Conservation (phyloP, 2,797 vertebrate species). For the Loris lydekkerianus region DNA sequence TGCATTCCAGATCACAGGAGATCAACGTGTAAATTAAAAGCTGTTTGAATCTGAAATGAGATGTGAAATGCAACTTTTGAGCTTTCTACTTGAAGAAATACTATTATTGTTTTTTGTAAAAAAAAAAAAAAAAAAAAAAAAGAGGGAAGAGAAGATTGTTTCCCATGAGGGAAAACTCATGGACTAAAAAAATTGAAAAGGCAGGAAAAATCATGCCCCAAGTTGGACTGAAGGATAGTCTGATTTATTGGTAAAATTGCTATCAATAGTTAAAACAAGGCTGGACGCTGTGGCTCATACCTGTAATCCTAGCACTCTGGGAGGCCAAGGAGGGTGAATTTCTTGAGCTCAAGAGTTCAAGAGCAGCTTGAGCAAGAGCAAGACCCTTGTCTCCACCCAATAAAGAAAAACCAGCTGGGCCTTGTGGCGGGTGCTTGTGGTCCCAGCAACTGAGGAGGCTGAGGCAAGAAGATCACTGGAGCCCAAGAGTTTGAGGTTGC, state of each 20-base stretch:
- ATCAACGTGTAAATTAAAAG: constrained; percentile 33
- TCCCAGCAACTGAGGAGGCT: too few relatives aligned
- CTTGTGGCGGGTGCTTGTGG: too few relatives aligned
- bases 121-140: not conserved
- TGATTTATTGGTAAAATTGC: constrained; percentile 11
- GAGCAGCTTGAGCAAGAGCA: too few relatives aligned
- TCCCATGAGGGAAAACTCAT: accelerated
- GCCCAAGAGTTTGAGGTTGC: too few relatives aligned
- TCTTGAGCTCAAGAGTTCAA: too few relatives aligned
- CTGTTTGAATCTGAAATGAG: not conserved
- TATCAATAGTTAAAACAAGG: not conserved
- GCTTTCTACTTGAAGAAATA: constrained; percentile 35
- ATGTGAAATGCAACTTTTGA: constrained; percentile 11
- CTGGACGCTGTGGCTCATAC: too few relatives aligned
- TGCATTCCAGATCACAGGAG: constrained; percentile 14
- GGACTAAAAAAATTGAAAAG: not conserved
- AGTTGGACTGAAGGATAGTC: not conserved
- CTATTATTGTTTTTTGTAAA: not conserved
- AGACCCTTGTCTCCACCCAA: too few relatives aligned
- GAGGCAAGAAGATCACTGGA: too few relatives aligned
- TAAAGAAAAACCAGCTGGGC: too few relatives aligned
- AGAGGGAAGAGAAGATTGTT: not conserved
- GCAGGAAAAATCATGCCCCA: not conserved
- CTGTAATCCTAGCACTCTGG: too few relatives aligned
- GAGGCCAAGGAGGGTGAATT: too few relatives aligned